Conservation (phyloP, 2,888 invertebrate species). For the Nyleta sp. region DNA sequence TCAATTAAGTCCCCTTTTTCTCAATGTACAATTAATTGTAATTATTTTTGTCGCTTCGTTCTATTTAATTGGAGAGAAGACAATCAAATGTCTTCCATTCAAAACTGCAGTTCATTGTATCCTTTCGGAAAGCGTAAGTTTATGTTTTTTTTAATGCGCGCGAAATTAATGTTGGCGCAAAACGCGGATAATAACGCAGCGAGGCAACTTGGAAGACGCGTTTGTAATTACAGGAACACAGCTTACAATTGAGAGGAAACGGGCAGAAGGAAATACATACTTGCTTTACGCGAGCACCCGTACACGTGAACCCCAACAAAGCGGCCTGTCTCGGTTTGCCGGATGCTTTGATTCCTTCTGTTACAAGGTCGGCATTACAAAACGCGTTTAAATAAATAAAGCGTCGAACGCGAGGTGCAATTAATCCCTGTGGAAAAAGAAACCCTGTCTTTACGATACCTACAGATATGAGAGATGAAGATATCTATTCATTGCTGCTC, state of each 20-base stretch:
- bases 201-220: slow-evolving; percentile 15
- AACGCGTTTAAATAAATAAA: slow-evolving; percentile 28
- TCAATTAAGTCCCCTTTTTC: too few relatives aligned
- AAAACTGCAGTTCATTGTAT: too few relatives aligned
- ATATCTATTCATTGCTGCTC: too few relatives aligned
- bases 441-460: neutral
- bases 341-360: slow-evolving; percentile 31
- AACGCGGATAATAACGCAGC: slow-evolving; percentile 20
- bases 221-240: slow-evolving; percentile 33
- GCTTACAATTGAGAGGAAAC: slow-evolving; percentile 32
- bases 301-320: slow-evolving; percentile 36
- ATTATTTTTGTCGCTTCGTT: too few relatives aligned
- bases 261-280: slow-evolving; percentile 35
- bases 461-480: too few relatives aligned
- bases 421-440: neutral
- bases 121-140: too few relatives aligned
- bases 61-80: too few relatives aligned
- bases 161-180: slow-evolving; percentile 25
- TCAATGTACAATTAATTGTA: too few relatives aligned
- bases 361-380: slow-evolving; percentile 37
- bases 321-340: slow-evolving; percentile 25
- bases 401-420: neutral
- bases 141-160: too few relatives aligned
- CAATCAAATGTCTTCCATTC: too few relatives aligned
- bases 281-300: slow-evolving; percentile 31